These are phyloP conservation scores for Amblyjoppa proteus DNA, from an alignment of 2,888 invertebrate species.

Conservation along the genomic window DNA sequence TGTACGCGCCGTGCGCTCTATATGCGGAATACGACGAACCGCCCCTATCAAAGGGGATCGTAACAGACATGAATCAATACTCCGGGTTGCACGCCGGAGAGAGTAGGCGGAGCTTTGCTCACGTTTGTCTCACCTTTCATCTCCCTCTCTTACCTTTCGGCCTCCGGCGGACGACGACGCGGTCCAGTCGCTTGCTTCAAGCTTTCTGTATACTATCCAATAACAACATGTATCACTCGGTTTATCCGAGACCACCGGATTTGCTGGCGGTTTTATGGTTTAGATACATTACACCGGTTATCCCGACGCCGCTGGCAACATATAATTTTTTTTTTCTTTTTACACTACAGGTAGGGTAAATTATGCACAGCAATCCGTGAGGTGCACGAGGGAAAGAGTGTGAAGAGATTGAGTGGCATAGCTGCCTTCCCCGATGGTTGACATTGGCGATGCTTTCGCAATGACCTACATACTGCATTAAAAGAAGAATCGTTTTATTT, in stretches of 20 bases:
- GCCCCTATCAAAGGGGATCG: slow-evolving; percentile 43
- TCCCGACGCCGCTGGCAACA: background rate
- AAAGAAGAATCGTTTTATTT: slow-evolving; percentile 10
- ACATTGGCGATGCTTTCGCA: slow-evolving; percentile 15
- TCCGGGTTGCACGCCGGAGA: slow-evolving; percentile 23
- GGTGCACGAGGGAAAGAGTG: background rate
- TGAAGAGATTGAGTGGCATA: background rate
- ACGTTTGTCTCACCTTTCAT: background rate
- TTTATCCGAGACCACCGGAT: slow-evolving; percentile 34
- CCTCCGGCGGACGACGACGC: slow-evolving; percentile 14
- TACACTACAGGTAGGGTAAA: slow-evolving; percentile 1
- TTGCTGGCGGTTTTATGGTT: slow-evolving; percentile 32
- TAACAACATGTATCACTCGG: background rate
- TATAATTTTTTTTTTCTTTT: background rate
- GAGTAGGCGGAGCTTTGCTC: slow-evolving; percentile 36
- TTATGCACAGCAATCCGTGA: background rate
- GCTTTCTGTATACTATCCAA: background rate
- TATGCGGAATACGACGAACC: slow-evolving; percentile 19
- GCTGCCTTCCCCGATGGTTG: slow-evolving; percentile 19
- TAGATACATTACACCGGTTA: background rate
- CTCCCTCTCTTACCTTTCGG: slow-evolving; percentile 38
- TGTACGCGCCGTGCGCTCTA: slow-evolving; percentile 2
- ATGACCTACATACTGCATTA: slow-evolving; percentile 46
- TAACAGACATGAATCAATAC: slow-evolving; percentile 66
- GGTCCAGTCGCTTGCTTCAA: slow-evolving; percentile 28